Base-by-base conservation (phyloP, 1,140 invertebrate species). In the Drosophila pruinosa region DNA sequence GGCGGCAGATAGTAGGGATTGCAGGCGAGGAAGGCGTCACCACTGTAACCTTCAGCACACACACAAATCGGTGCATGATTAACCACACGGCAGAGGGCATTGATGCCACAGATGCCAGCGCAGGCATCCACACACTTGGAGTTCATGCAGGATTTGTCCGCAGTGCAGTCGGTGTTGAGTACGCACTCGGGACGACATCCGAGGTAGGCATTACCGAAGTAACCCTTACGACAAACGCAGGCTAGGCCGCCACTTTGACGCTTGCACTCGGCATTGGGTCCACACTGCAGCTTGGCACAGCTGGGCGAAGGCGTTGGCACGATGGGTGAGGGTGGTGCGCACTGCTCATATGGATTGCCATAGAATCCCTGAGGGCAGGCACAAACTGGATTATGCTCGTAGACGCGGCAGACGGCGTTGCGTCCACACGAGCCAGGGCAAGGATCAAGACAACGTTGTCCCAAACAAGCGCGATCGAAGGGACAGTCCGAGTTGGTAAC, bases 321-420 rank as follows among this genome's bases (percentile, higher is more conserved):
- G 15, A 90, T 69, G 4, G 72, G 69, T 0, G 92, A 90, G 48
- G 93, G 93, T 17, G 92, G 90, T 38, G 93, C 92, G 77, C 96
- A 97, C 78, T 95, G 94, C 83, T 95, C 95, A 85, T 95, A 96
- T 3, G 97, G 96, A 93, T 97, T 97, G 73, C 97, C 97, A 77
- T 94, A 92, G 34, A 95, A 93, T 52, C 95, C 95, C 22, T 92
- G 81, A 47, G 93, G 94, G 90, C 96, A 97, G 17, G 93, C 93
- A 89, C 96, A 97, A 15, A 96, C 93, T 8, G 96, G 95, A 62
- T 94, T 93, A 78, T 97, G 96, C 54, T 94, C 93, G 53, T 96
- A 93, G 1, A 95, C 95, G 41, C 93, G 92, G 82, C 97, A 98
- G 45, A 94, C 90, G 34, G 96, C 95, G 88, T 96, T 96, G 15